phyloP scores from a whole-genome alignment of 2,797 vertebrate species.

The Chlorospingus flavigularis region DNA sequence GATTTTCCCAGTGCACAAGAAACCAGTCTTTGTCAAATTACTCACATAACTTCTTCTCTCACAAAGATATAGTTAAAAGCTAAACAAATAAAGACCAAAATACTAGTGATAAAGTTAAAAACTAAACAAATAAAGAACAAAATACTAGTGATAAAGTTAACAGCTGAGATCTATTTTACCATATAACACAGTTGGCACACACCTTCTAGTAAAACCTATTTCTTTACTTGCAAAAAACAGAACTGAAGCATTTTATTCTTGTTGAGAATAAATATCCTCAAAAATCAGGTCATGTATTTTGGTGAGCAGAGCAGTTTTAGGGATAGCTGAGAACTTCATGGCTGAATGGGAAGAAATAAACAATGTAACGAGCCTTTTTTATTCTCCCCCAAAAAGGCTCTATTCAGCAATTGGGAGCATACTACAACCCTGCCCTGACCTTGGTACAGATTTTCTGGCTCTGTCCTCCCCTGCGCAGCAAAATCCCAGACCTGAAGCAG shows the following conservation, averaged over 20 bases:
- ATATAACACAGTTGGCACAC: neutral
- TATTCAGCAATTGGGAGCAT: neutral
- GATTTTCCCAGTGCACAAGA: neutral
- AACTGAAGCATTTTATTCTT: neutral
- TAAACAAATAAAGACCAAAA: neutral
- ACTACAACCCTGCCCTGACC: slow-evolving; percentile 22
- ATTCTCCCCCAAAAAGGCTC: neutral
- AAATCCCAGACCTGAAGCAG: neutral
- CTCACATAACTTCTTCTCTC: neutral
- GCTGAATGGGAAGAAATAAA: neutral
- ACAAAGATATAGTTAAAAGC: neutral
- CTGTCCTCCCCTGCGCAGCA: neutral
- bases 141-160: neutral
- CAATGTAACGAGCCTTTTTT: neutral
- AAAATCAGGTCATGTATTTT: slow-evolving; percentile 22
- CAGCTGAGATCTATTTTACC: neutral
- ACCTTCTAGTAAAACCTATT: neutral
- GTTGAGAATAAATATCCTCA: neutral
- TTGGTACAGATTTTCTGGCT: slow-evolving; percentile 7
- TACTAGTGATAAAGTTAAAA: neutral
- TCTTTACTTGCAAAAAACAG: neutral
- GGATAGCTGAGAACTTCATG: neutral
- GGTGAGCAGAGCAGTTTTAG: neutral
- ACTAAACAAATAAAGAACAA: neutral
- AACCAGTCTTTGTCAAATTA: neutral